phyloP scores from a whole-genome alignment of 2,888 invertebrate species.

The Andrena fulva region DNA sequence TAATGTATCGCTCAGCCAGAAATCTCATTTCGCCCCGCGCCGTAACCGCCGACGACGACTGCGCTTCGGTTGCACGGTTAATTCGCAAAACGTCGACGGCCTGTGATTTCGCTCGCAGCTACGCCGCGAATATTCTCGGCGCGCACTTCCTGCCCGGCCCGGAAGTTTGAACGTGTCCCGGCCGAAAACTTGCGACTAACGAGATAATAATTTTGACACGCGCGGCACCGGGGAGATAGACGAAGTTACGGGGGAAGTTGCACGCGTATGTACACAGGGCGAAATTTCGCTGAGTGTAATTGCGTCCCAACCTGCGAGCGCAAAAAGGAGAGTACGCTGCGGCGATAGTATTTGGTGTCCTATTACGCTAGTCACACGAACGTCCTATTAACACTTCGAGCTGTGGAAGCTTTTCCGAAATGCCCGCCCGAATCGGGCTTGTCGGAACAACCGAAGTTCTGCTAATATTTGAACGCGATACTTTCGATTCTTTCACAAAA shows the following conservation, averaged over 20 bases:
- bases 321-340: neutral
- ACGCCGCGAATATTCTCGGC: constrained; percentile 45
- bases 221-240: constrained; percentile 34
- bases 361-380: no score
- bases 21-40: constrained; percentile 29
- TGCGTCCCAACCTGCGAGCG: neutral
- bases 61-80: constrained; percentile 25
- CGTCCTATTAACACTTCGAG: no score
- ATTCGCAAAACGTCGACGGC: constrained; percentile 53
- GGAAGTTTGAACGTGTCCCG: constrained; percentile 57
- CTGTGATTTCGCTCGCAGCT: constrained; percentile 46
- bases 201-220: constrained; percentile 64
- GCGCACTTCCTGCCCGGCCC: constrained; percentile 47
- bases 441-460: no score
- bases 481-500: no score
- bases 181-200: constrained; percentile 60
- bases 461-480: no score
- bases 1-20: constrained; percentile 23
- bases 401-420: neutral
- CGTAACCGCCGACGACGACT: constrained; percentile 3
- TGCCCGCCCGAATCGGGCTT: neutral
- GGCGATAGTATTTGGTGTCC: neutral
- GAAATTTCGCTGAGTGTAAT: constrained; percentile 3
- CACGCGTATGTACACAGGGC: constrained; percentile 12
- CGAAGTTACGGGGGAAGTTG: constrained; percentile 36